Evolutionary conservation across 2,888 invertebrate species (phyloP).

Genomic region (Oscheius sp.): DNA sequence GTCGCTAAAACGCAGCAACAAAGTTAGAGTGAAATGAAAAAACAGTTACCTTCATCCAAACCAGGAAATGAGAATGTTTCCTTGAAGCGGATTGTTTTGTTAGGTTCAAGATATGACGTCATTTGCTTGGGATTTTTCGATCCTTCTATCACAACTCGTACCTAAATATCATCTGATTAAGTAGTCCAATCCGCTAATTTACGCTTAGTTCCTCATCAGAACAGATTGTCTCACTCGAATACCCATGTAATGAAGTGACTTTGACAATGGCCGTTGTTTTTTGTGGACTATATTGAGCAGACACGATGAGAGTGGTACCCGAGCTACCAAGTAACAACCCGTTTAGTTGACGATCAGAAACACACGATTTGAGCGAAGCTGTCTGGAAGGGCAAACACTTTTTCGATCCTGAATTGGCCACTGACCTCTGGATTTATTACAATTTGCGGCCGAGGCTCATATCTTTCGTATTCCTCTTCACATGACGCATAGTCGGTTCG

Average conservation of each 20-base stretch:
- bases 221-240: too few species aligned
- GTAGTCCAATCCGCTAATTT: background rate
- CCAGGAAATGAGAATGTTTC: slow-evolving; percentile 12
- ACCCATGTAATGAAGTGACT: background rate
- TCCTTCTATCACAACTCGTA: slow-evolving; percentile 1
- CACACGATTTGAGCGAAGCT: slow-evolving; percentile 8
- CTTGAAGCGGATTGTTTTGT: background rate
- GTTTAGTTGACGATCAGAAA: slow-evolving; percentile 5
- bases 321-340: background rate
- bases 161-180: background rate
- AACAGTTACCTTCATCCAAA: slow-evolving; percentile 1
- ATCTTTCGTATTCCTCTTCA: slow-evolving; percentile 15
- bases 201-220: slow-evolving; percentile 11
- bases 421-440: slow-evolving; percentile 23
- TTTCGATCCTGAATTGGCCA: too few species aligned
- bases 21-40: background rate
- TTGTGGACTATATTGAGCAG: slow-evolving; percentile 9
- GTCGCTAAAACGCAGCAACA: background rate
- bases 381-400: background rate
- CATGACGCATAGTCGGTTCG: slow-evolving; percentile 5
- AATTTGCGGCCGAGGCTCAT: slow-evolving; percentile 23
- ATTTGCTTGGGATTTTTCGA: slow-evolving; percentile 16
- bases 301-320: background rate
- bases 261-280: slow-evolving; percentile 21
- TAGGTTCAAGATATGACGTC: background rate